phyloP scores from a whole-genome alignment of 1,140 invertebrate species.

The Papilio machaon region DNA sequence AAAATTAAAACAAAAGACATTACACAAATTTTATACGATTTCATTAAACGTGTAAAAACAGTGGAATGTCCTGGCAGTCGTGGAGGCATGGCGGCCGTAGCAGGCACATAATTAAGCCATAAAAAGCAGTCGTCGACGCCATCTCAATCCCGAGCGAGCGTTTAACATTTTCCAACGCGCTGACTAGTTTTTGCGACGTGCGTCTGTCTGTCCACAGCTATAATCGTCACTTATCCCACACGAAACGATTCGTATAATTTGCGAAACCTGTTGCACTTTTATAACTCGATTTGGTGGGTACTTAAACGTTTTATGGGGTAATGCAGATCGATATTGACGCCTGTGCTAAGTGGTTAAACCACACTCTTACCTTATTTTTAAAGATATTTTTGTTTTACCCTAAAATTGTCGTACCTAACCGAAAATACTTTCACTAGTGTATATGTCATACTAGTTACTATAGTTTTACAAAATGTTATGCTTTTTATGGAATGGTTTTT shows the following conservation, averaged over 20 bases:
- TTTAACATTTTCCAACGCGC: conserved; percentile 27
- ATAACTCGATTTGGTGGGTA: conserved; percentile 6
- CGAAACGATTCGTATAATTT: background rate
- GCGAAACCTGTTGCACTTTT: conserved; percentile 11
- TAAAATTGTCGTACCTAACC: background rate
- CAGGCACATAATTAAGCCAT: conserved; percentile 32
- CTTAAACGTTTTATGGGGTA: conserved; percentile 11
- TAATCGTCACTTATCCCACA: conserved; percentile 14
- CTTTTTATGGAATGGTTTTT: too few relatives aligned
- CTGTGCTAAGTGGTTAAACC: background rate
- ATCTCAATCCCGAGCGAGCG: background rate
- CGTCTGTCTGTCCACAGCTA: conserved; percentile 13
- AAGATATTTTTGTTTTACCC: background rate
- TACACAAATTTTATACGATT: background rate
- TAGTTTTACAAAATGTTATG: background rate
- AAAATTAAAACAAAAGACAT: background rate
- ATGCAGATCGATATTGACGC: background rate
- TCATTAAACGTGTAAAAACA: conserved; percentile 7
- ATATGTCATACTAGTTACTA: background rate
- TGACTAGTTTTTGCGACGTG: conserved; percentile 21
- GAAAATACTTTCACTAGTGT: background rate
- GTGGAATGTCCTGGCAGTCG: conserved; percentile 12
- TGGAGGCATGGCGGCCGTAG: conserved; percentile 2
- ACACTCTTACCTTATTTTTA: background rate
- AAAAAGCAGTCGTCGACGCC: conserved; percentile 22